Conservation (phyloP, 92 coral and sea anemone species). For the Palythoa grandis region DNA sequence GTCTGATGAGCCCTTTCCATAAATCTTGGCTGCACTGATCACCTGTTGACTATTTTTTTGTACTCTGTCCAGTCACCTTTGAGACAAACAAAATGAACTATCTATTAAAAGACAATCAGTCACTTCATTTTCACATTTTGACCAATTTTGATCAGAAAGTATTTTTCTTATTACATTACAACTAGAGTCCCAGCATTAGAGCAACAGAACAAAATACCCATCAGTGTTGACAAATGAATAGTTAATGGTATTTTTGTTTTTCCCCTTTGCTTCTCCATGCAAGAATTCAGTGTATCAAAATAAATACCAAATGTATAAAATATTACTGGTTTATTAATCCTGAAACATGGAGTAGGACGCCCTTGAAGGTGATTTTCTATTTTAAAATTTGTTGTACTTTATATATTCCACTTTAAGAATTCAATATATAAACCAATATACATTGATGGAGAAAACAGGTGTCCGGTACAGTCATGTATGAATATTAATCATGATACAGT, state of each 20-base stretch:
- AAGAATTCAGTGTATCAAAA: slow-evolving; percentile 4
- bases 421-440: neutral
- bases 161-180: slow-evolving; percentile 17
- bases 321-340: slow-evolving; percentile 5
- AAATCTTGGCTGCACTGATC: slow-evolving; percentile 20
- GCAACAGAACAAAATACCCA: slow-evolving; percentile 30
- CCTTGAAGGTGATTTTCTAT: slow-evolving; percentile 3
- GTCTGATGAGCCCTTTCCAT: slow-evolving; percentile 23
- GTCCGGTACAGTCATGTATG: slow-evolving; percentile 32
- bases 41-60: slow-evolving; percentile 4
- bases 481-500: slow-evolving; percentile 37
- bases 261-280: neutral
- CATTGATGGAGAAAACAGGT: too few relatives aligned
- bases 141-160: neutral
- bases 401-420: neutral
- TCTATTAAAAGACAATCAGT: slow-evolving; percentile 44
- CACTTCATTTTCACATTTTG: slow-evolving; percentile 34
- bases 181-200: slow-evolving; percentile 40
- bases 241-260: neutral
- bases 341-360: slow-evolving; percentile 18
- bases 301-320: neutral
- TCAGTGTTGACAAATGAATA: slow-evolving; percentile 26
- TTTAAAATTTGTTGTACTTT: slow-evolving; percentile 5
- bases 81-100: slow-evolving; percentile 42
- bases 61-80: slow-evolving; percentile 14